Conservation (phyloP, 2,113 vertebrate species). For the Callipepla squamata region DNA sequence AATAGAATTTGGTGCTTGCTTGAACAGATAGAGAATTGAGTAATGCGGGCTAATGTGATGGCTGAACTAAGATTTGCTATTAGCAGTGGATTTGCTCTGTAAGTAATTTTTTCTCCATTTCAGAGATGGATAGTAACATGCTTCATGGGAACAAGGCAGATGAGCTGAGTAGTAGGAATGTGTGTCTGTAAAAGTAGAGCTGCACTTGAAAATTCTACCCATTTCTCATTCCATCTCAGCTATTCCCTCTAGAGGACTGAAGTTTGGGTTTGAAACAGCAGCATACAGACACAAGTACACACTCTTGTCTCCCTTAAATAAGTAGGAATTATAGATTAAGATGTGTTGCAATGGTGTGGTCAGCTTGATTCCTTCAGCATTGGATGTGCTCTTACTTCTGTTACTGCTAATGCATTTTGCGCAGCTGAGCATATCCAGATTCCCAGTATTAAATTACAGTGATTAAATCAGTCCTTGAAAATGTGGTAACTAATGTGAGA, state of each 20-base stretch:
- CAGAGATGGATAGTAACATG: background rate
- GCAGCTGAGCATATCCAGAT: conserved; percentile 22
- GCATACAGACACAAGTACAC: background rate
- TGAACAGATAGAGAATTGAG: background rate
- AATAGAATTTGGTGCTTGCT: conserved; percentile 1
- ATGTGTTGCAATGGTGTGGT: background rate
- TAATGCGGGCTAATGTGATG: background rate
- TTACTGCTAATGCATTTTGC: conserved; percentile 43
- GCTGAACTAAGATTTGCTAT: background rate
- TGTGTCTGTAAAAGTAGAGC: background rate
- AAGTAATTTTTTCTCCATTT: background rate
- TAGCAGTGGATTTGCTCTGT: conserved; percentile 31
- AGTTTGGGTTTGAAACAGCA: background rate
- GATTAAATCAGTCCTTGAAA: conserved; percentile 30
- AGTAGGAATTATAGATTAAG: background rate
- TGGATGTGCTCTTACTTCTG: background rate
- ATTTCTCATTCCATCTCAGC: background rate
- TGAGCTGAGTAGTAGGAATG: background rate
- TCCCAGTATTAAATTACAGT: background rate
- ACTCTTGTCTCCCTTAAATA: background rate
- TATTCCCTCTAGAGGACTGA: background rate
- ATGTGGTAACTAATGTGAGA: conserved; percentile 52
- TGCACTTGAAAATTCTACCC: background rate
- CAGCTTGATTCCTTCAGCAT: background rate
- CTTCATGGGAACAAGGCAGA: conserved; percentile 14